Base-by-base conservation (phyloP, 2,888 invertebrate species). In the Hypena proboscidalis region DNA sequence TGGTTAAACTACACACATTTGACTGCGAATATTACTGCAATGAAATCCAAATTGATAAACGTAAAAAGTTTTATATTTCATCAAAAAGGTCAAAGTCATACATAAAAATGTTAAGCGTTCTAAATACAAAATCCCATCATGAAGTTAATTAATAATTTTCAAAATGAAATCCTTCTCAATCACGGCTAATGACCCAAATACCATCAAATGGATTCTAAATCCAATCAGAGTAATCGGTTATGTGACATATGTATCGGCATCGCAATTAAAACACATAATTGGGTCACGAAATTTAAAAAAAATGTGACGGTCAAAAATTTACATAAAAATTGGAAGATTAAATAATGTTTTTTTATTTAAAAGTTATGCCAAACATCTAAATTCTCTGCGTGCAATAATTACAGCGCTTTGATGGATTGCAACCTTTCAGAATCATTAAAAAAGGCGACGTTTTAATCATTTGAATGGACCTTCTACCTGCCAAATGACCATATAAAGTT, bases 141-240 rank as follows among this genome's bases (percentile, higher is more conserved):
- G 20, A 20, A 15, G 1, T 23, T 25, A 36, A 30, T 32, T 36
- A 20, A 23, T 27, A 23, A 10, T 9, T 15, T 38, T 17, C 2
- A 10, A 29, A 35, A 38, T 30, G 9, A 6, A 17, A 5, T 46
- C 7, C 15, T 38, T 26, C 17, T 23, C 14, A 43, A 31, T 31
- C 23, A 48, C 10, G n/a, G 34, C 8, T 38, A 40, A 37, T 41
- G 32, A 44, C 9, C 13, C 1, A 20, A 44, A 7, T 30, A 10
- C 13, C 50, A 49, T 49, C 17, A 43, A 39, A 44, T 13, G 27
- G 33, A 58, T 58, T 40, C 26, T 40, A 21, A 41, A 37, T 44
- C 27, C 11, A 38, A 58, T 44, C 25, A 26, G 30, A 20, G 4
- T 46, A 29, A 59, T 41, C 41, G 26, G n/a, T 27, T 26, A 6